These are phyloP conservation scores for Pionites leucogaster DNA, from an alignment of 2,113 vertebrate genomes.

Conservation along the genomic window DNA sequence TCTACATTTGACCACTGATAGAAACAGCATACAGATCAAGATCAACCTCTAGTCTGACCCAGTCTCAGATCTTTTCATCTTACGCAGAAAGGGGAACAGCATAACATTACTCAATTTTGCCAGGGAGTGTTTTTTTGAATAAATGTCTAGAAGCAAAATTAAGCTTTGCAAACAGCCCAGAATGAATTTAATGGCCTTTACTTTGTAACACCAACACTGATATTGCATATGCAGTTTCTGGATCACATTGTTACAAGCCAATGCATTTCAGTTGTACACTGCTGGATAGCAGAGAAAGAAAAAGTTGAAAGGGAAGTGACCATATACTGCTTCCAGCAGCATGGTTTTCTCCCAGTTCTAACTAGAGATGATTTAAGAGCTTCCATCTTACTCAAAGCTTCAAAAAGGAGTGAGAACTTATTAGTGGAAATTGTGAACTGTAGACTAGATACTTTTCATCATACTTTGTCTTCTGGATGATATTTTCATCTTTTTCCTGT, in stretches of 20 bases:
- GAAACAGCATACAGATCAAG: background rate
- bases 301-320: background rate
- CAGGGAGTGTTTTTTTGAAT: background rate
- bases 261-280: background rate
- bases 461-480: background rate
- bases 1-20: rapidly evolving
- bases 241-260: background rate
- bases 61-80: background rate
- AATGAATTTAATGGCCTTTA: background rate
- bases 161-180: background rate
- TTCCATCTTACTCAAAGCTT: background rate
- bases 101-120: background rate
- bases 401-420: background rate
- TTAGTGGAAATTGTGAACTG: background rate
- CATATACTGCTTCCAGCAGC: background rate
- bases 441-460: background rate
- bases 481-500: background rate
- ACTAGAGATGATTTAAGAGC: background rate
- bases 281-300: rapidly evolving
- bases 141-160: background rate
- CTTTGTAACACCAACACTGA: background rate
- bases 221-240: background rate
- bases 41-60: rapidly evolving
- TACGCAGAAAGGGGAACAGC: background rate
- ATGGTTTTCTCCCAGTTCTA: background rate